Evolutionary conservation across 2,113 vertebrate genomes (phyloP).

Genomic region (Sialia sialis): DNA sequence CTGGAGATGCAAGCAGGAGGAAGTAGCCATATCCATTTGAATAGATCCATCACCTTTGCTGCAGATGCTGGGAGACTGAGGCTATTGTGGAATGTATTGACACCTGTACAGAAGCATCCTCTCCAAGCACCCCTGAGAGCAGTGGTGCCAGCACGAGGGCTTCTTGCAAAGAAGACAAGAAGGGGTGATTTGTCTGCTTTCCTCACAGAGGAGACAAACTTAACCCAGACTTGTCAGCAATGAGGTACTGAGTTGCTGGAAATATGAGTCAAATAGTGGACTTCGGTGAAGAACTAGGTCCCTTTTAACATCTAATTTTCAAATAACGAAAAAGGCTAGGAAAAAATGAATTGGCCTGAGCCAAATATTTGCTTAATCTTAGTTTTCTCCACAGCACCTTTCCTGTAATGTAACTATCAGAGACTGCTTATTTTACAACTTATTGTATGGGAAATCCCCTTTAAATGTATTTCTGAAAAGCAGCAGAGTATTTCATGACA

Average conservation of each 20-base stretch:
- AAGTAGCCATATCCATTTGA: background rate
- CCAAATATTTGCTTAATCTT: background rate
- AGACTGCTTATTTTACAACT: background rate
- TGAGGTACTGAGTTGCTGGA: background rate
- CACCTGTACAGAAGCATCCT: background rate
- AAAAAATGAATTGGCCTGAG: background rate
- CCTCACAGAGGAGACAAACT: background rate
- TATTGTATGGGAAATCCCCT: background rate
- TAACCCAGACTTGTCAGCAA: background rate
- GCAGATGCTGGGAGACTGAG: background rate
- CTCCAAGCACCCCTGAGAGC: background rate
- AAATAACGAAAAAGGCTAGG: background rate
- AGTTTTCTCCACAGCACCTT: rapidly evolving
- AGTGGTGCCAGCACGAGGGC: background rate
- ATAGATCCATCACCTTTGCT: background rate
- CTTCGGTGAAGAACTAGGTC: background rate
- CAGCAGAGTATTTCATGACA: background rate
- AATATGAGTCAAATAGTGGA: background rate
- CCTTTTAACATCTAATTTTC: background rate
- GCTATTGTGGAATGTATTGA: background rate
- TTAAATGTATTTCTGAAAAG: background rate
- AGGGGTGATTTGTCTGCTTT: background rate
- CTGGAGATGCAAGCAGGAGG: background rate
- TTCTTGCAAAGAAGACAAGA: background rate
- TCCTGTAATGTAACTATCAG: background rate